Evolutionary conservation across 2,797 vertebrate species (phyloP), one percentile per base, ranked within the genome.

Genomic region (Tenualosa ilisha): DNA sequence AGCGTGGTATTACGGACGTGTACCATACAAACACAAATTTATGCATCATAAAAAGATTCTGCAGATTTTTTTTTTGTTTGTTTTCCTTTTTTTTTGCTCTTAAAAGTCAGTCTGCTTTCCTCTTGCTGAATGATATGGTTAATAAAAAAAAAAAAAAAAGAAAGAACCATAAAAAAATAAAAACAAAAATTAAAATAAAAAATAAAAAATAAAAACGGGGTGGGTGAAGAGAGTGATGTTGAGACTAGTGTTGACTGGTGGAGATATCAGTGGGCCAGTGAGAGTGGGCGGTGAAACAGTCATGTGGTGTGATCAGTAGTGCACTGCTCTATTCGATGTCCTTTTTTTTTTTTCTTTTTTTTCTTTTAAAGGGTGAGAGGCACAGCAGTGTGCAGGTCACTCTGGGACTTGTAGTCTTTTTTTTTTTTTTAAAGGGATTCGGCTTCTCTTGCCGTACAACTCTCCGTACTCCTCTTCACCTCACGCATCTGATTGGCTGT

Each of bases 1-100:
- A 96, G 95, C 94, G 95, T 95, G 95, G 97, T 96, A 93, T 94
- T 91, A 94, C 90, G 88, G 93, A 90, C 92, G 93, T 93, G 95
- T 95, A 96, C 95, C 95, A 94, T 94, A 92, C 86, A 81, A 79
- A 93, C 95, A 94, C 93, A 95, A 93, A 93, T 96, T 94, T 93
- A 91, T 79, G 93, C 95, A 96, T 94, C 95, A 96, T 95, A 94
- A 96, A 97, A 97, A 95, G 94, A 94, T 93, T 91, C 93, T 87
- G 90, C 86, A 87, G 92, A 87, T 93, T 56, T 59, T 40, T 83
- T 40, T 46, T 61, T 79, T 61, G 54, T 31, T 87, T 81, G 83
- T 81, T 54, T 26, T 92, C 85, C 93, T 46, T 63, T 31, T 83
- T 53, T 84, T 86, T 85, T 20, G 84, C 81, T 81, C 65, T 85